A percentile compares a stretch with the other conserved stretches of the same genome.
phyloP scores from a whole-genome alignment of 2,888 invertebrate species.

The Zygogramma bicolorata region DNA sequence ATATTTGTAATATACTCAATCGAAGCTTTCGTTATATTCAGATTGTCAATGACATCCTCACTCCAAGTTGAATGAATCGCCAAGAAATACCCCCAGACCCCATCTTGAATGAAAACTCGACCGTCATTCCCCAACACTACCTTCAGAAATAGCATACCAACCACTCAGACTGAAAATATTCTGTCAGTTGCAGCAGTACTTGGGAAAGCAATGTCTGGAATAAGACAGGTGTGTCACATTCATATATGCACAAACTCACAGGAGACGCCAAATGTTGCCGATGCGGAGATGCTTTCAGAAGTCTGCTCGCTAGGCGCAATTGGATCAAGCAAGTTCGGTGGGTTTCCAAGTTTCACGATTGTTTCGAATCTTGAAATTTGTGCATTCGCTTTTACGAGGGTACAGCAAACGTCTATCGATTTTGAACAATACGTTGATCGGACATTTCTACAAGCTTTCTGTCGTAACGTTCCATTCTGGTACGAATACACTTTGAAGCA shows the following conservation, averaged over 20 bases:
- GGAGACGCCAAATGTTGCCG: constrained; percentile 19
- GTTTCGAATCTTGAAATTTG: not conserved
- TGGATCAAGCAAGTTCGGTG: not conserved
- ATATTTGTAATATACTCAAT: too few relatives aligned
- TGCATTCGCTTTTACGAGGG: not conserved
- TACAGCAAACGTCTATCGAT: not conserved
- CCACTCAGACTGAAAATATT: not conserved
- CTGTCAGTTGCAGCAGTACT: constrained; percentile 1
- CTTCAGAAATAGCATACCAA: not conserved
- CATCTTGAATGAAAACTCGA: not conserved
- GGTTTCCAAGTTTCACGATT: not conserved
- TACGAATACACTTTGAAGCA: too few relatives aligned
- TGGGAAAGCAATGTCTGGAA: not conserved
- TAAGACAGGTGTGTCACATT: constrained; percentile 33
- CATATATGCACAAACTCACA: constrained; percentile 10
- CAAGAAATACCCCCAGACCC: not conserved
- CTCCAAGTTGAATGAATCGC: not conserved
- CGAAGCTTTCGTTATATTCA: too few relatives aligned
- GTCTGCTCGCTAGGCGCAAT: not conserved
- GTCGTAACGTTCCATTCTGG: too few relatives aligned
- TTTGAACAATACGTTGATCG: not conserved
- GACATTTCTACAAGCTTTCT: too few relatives aligned
- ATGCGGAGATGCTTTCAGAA: not conserved
- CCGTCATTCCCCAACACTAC: not conserved
- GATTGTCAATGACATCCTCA: too few relatives aligned